A percentile compares a stretch with the other conserved stretches of the same genome.
These are phyloP conservation scores for Cephus spinipes DNA, from an alignment of 2,888 invertebrate genomes.

Conservation along the genomic window DNA sequence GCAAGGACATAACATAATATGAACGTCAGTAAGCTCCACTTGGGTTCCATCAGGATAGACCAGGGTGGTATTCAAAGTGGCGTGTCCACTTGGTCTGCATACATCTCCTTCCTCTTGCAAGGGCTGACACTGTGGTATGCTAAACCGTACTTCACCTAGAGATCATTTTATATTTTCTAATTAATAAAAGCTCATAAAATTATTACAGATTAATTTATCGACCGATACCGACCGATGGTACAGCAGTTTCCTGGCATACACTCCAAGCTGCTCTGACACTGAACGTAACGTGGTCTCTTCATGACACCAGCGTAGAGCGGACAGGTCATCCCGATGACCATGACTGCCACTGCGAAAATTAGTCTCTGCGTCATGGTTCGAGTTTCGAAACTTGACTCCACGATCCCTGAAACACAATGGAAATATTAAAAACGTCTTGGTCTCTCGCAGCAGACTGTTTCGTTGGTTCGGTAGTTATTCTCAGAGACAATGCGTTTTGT, in stretches of 20 bases:
- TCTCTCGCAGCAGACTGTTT: background rate
- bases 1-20: constrained; percentile 48
- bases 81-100: constrained; percentile 35
- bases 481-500: background rate
- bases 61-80: constrained; percentile 37
- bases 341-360: constrained; percentile 17
- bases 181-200: background rate
- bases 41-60: constrained; percentile 42
- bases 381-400: background rate
- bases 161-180: background rate
- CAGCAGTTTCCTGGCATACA: constrained; percentile 48
- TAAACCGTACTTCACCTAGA: constrained; percentile 29
- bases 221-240: constrained; percentile 38
- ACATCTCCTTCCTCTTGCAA: constrained; percentile 32
- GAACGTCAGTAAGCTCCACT: constrained; percentile 38
- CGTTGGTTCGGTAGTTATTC: background rate
- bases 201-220: background rate
- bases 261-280: constrained; percentile 41
- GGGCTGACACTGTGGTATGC: constrained; percentile 41
- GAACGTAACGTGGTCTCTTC: constrained; percentile 25
- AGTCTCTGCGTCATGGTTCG: constrained; percentile 14
- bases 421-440: background rate
- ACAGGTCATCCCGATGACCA: constrained; percentile 20
- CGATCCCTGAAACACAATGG: constrained; percentile 1
- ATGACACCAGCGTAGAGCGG: constrained; percentile 21